Base-by-base conservation (phyloP, 2,113 vertebrate genomes). In the Oreochromis spilurus region DNA sequence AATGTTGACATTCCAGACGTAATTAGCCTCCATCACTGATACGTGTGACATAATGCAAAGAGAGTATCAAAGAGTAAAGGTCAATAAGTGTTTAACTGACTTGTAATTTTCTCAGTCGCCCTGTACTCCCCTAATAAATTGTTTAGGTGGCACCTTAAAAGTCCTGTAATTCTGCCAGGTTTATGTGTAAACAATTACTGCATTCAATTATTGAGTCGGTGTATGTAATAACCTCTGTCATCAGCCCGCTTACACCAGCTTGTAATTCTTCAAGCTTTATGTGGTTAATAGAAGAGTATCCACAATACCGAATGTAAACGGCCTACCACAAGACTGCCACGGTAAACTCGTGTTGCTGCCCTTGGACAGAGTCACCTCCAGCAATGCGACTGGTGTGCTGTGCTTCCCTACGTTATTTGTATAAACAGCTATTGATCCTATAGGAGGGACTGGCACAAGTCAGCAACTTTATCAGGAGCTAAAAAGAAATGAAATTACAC, bases 401-500 rank as follows among this genome's bases (percentile, higher is more conserved):
- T 88, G 85, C 89, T 92, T 86, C 88, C 88, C 90, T 81, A 75
- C 79, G 80, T 91, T 95, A 95, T 95, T 95, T 94, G 94, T 87
- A 93, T 94, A 96, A 95, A 95, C 95, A 92, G 90, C 92, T 95
- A 96, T 96, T 93, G 95, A 96, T 96, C 94, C 94, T 91, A 84
- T 38, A 88, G 93, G 84, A 87, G 86, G 93, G 92, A 95, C 93
- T 93, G 94, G 93, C 94, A 94, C 93, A 92, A 95, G 95, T 96
- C 95, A 96, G 96, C 96, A 96, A 96, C 95, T 97, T 96, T 95
- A 96, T 96, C 94, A 95, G 94, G 90, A 95, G 83, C 94, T 90
- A 79, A 90, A 92, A 93, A 95, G 93, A 95, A 96, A 95, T 95
- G 89, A 95, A 96, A 96, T 95, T 96, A 94, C 91, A 94, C 94